These are phyloP conservation scores for Noctilio leporinus DNA, from an alignment of 2,113 vertebrate genomes.

Conservation along the genomic window DNA sequence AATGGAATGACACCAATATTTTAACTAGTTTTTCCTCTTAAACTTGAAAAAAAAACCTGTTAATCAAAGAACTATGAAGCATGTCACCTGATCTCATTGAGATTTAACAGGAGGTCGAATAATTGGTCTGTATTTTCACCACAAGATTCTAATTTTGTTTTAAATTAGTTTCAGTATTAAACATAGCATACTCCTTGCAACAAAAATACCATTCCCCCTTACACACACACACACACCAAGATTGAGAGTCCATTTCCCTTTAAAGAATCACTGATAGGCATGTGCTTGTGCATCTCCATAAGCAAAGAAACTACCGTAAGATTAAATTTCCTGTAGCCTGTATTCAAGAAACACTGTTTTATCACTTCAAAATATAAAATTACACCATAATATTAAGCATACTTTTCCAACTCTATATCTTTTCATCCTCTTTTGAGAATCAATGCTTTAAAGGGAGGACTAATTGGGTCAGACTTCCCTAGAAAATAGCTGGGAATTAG, in stretches of 20 bases:
- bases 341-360: not conserved
- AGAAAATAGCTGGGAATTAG: not conserved
- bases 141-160: not conserved
- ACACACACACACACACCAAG: not conserved
- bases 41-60: not conserved
- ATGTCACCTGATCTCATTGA: not conserved
- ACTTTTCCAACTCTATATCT: not conserved
- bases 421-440: not conserved
- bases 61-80: not conserved
- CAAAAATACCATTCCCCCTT: not conserved
- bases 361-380: not conserved
- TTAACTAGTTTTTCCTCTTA: not conserved
- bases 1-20: not conserved
- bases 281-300: fast-evolving
- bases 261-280: not conserved
- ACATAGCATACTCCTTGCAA: not conserved
- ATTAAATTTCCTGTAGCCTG: not conserved
- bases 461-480: not conserved
- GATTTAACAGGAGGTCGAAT: not conserved
- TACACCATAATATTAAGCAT: not conserved
- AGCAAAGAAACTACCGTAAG: not conserved
- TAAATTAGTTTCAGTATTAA: not conserved
- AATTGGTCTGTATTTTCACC: not conserved
- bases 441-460: not conserved
- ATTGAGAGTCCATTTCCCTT: not conserved